phyloP scores from a whole-genome alignment of 2,797 vertebrate genomes.

The Coregonus ussuriensis region DNA sequence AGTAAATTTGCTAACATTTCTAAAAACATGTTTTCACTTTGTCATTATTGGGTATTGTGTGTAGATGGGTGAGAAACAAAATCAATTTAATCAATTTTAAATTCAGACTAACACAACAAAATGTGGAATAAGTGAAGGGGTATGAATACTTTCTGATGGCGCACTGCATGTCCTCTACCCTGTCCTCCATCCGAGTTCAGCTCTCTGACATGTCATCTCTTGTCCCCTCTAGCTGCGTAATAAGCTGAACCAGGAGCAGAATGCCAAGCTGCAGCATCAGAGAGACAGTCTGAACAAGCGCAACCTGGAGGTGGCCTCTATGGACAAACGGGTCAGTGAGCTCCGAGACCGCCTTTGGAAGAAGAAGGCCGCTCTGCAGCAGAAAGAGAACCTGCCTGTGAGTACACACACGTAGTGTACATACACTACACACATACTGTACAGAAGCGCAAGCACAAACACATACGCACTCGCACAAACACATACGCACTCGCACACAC shows the following conservation, averaged over 20 bases:
- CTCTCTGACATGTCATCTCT: no score
- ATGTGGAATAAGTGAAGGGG: no score
- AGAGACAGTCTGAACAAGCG: constrained; percentile 88
- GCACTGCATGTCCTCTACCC: no score
- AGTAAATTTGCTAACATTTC: no score
- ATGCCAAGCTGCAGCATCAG: constrained; percentile 88
- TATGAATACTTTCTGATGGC: no score
- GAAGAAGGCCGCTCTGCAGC: constrained; percentile 92
- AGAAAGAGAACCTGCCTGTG: constrained; percentile 89
- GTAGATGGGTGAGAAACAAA: no score
- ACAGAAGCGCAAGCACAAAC: neutral
- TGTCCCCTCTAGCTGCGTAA: constrained; percentile 81
- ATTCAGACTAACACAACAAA: no score
- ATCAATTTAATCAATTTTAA: no score
- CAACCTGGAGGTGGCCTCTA: constrained; percentile 86
- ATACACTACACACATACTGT: neutral
- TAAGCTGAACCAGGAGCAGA: constrained; percentile 94
- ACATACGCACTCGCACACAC: neutral
- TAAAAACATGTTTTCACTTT: no score
- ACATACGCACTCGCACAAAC: neutral
- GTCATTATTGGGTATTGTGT: no score
- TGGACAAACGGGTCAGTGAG: constrained; percentile 91
- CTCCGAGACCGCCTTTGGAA: constrained; percentile 90
- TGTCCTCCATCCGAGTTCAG: no score
- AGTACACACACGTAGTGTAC: constrained; percentile 57